A percentile compares a stretch with the other conserved stretches of the same genome.
Evolutionary conservation across 2,888 invertebrate species (phyloP).

Genomic region (Seira sanloemensis): DNA sequence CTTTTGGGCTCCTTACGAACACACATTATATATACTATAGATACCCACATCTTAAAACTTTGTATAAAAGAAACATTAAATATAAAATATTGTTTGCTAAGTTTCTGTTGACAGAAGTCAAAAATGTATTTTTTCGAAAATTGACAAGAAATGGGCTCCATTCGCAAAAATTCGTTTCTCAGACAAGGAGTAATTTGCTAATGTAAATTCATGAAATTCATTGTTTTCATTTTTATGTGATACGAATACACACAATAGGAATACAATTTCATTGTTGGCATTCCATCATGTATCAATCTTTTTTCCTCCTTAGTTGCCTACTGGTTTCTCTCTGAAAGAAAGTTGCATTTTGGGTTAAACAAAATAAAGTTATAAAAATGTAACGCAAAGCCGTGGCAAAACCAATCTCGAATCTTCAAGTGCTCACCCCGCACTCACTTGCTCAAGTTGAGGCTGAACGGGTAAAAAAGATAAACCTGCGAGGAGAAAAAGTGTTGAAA

Average conservation of each 20-base stretch:
- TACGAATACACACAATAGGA: neutral
- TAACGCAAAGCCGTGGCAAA: neutral
- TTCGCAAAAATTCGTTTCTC: neutral
- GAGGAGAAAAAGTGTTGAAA: neutral
- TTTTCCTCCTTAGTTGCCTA: neutral
- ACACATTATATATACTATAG: neutral
- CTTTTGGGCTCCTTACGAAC: neutral
- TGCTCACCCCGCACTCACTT: neutral
- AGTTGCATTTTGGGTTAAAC: neutral
- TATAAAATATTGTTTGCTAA: neutral
- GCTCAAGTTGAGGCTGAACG: neutral
- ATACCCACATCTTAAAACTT: neutral
- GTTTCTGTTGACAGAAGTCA: neutral
- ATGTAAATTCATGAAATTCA: neutral
- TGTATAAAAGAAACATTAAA: neutral
- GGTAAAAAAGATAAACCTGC: neutral
- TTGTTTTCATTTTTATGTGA: neutral
- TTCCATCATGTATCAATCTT: neutral
- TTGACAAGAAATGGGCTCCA: no score
- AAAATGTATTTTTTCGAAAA: no score
- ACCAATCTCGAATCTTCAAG: neutral
- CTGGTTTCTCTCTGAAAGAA: neutral
- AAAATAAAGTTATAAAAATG: neutral
- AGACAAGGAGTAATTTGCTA: constrained; percentile 6
- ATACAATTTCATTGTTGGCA: neutral